A percentile compares a stretch with the other conserved stretches of the same genome.
Evolutionary conservation across 2,797 vertebrate species (phyloP).

Genomic region (Aplochiton taeniatus): DNA sequence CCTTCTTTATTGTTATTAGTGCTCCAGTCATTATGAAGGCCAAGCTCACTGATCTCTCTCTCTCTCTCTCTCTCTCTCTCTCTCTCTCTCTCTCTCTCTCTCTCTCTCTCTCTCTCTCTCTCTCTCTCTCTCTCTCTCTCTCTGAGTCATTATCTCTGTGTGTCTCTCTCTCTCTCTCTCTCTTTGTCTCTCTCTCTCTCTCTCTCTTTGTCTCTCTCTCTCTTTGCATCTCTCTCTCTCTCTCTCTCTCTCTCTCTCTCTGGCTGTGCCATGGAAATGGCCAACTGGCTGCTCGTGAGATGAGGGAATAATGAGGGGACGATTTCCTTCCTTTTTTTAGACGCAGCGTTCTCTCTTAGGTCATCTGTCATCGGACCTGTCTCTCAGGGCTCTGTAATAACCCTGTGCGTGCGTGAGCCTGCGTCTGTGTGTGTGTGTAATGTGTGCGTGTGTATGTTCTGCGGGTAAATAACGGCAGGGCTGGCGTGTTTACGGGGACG

Average conservation of each 20-base stretch:
- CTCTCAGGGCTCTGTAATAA: constrained; percentile 61
- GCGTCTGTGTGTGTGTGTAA: constrained; percentile 27
- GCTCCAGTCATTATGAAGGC: constrained; percentile 69
- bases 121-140: constrained; percentile 4
- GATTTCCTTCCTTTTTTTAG: constrained; percentile 77
- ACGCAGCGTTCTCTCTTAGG: constrained; percentile 52
- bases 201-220: constrained; percentile 49
- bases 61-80: constrained; percentile 42
- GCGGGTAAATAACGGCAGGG: constrained; percentile 65
- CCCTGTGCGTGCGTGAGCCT: constrained; percentile 24
- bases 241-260: constrained; percentile 52
- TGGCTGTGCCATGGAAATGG: constrained; percentile 9
- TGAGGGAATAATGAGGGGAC: constrained; percentile 71
- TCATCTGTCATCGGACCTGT: constrained; percentile 72
- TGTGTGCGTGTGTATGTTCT: constrained; percentile 11
- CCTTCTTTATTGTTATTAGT: constrained; percentile 78
- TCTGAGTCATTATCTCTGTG: constrained; percentile 60
- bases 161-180: constrained; percentile 34
- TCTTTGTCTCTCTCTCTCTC: not conserved
- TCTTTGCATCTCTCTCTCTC: constrained; percentile 60
- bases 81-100: constrained; percentile 36
- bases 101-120: not conserved
- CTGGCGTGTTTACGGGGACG: constrained; percentile 67
- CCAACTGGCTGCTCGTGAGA: constrained; percentile 55
- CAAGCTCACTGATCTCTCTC: constrained; percentile 30